A percentile compares a stretch with the other conserved stretches of the same genome.
phyloP scores from a whole-genome alignment of 1,140 invertebrate species.

The Leptinotarsa lineolata region DNA sequence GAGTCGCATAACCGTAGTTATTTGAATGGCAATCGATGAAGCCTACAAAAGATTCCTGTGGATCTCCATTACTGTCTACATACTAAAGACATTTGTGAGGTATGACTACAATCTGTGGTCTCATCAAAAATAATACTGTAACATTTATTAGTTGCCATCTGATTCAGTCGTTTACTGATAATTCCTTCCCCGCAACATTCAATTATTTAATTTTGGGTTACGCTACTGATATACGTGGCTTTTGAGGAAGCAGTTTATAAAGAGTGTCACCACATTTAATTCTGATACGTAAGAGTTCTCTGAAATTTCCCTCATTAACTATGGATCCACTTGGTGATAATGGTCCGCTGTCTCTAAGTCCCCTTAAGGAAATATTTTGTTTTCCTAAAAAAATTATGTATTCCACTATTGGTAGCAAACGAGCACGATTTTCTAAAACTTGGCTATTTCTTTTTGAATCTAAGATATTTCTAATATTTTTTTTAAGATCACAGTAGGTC shows the following conservation, averaged over 20 bases:
- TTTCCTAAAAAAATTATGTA: conserved; percentile 23
- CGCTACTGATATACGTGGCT: conserved; percentile 26
- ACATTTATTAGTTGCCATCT: conserved; percentile 1
- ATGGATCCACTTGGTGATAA: no score
- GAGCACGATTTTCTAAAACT: conserved; percentile 19
- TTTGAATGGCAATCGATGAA: conserved; percentile 12
- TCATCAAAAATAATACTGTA: conserved; percentile 26
- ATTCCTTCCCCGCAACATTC: conserved; percentile 25
- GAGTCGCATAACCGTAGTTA: conserved; percentile 17
- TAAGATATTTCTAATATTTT: not conserved
- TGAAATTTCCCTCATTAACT: conserved; percentile 27
- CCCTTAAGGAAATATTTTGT: conserved; percentile 28
- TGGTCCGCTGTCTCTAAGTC: conserved; percentile 14
- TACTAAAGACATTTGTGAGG: conserved; percentile 11
- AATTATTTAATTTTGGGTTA: conserved; percentile 27
- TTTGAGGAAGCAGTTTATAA: conserved; percentile 9
- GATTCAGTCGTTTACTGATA: conserved; percentile 22
- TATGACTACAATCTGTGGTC: conserved; percentile 9
- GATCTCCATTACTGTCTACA: conserved; percentile 10
- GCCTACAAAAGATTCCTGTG: conserved; percentile 22
- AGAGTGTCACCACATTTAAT: conserved; percentile 15
- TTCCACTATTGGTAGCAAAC: conserved; percentile 23
- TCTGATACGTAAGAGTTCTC: conserved; percentile 20
- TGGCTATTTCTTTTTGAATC: not conserved
- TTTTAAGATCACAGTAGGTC: not conserved